Conservation (phyloP, 2,888 invertebrate species). For the Netelia melanura region DNA sequence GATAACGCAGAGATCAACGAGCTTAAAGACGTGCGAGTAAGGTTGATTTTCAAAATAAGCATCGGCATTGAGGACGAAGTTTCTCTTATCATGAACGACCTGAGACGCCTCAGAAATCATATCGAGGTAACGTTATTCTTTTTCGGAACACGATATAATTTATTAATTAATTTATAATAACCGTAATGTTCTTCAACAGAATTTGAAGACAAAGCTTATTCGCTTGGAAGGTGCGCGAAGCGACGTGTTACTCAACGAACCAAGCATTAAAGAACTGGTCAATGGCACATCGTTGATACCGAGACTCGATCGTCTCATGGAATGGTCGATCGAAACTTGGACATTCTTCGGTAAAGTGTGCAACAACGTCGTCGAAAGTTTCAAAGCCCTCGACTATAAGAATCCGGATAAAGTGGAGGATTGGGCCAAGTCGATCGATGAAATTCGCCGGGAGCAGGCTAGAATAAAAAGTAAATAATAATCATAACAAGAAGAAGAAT, state of each 20-base stretch:
- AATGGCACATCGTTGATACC: constrained; percentile 78
- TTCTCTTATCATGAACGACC: constrained; percentile 64
- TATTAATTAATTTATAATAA: not conserved
- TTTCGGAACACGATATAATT: not conserved
- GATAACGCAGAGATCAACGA: constrained; percentile 75
- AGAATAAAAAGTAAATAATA: constrained; percentile 75
- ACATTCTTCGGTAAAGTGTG: constrained; percentile 75
- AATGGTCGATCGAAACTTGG: constrained; percentile 76
- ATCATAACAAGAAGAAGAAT: not conserved
- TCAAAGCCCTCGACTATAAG: constrained; percentile 75
- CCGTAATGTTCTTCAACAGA: constrained; percentile 68
- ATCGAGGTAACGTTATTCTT: constrained; percentile 74
- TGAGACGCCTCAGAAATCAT: constrained; percentile 71
- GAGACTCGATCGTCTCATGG: constrained; percentile 75
- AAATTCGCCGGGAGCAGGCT: constrained; percentile 67
- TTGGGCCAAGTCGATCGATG: constrained; percentile 73
- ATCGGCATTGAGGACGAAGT: constrained; percentile 78
- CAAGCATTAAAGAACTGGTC: constrained; percentile 73
- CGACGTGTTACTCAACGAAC: constrained; percentile 72
- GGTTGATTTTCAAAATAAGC: constrained; percentile 78
- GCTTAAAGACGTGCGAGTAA: constrained; percentile 72
- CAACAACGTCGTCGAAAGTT: constrained; percentile 59
- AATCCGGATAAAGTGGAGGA: constrained; percentile 71
- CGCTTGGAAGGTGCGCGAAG: constrained; percentile 75
- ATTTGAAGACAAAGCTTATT: constrained; percentile 74